Percentiles rank a stretch among this genome's conserved stretches.
phyloP scores from a whole-genome alignment of 1,140 invertebrate genomes.

The Heliothis virescens region DNA sequence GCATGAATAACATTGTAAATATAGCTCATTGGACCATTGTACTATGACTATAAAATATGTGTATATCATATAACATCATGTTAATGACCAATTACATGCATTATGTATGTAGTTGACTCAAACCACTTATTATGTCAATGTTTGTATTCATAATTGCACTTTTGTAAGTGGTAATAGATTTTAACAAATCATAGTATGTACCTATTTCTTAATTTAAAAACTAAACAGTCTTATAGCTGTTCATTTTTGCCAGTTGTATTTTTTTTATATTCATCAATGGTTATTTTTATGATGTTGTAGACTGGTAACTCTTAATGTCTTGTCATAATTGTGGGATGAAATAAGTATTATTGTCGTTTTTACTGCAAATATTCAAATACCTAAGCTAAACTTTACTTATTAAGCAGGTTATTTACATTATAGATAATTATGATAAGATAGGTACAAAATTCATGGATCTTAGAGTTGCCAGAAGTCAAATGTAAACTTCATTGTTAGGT shows the following conservation, averaged over 20 bases:
- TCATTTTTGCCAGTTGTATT: slow-evolving; percentile 26
- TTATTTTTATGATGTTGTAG: slow-evolving; percentile 6
- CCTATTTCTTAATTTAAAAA: not conserved
- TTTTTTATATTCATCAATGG: slow-evolving; percentile 19
- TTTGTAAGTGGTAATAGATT: not conserved
- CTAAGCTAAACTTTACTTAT: slow-evolving; percentile 1
- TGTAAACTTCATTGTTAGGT: slow-evolving; percentile 19
- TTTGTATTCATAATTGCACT: slow-evolving; percentile 1
- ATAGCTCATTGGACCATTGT: slow-evolving; percentile 7
- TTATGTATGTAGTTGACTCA: slow-evolving; percentile 23
- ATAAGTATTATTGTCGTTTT: slow-evolving; percentile 20
- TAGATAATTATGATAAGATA: slow-evolving; percentile 14
- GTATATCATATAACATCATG: slow-evolving; percentile 13
- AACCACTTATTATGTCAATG: slow-evolving; percentile 28
- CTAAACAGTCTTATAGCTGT: not conserved
- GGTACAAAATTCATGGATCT: slow-evolving; percentile 22
- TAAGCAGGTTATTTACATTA: slow-evolving; percentile 20
- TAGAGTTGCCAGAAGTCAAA: slow-evolving; percentile 25
- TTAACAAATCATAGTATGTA: not conserved
- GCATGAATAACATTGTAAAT: slow-evolving; percentile 11
- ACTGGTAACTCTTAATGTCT: slow-evolving; percentile 22
- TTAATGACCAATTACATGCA: slow-evolving; percentile 23
- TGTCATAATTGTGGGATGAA: not conserved
- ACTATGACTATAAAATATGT: not conserved
- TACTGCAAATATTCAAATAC: not conserved